Conservation (phyloP, 2,888 invertebrate species). For the Leptarthrus brevirostris region DNA sequence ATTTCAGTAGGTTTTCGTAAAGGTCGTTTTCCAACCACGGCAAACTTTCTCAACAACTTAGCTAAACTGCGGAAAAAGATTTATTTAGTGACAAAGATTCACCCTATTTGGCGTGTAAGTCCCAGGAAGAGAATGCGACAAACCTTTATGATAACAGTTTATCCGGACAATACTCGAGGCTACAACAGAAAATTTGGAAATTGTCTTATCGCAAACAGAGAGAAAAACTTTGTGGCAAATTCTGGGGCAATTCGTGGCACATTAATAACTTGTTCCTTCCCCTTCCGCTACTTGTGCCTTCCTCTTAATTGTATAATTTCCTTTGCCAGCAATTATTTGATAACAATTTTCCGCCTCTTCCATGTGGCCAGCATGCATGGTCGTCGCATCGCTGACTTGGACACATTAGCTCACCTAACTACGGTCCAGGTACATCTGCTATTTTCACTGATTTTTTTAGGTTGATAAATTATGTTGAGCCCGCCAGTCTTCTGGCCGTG, state of each 20-base stretch:
- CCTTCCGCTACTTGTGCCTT: slow-evolving; percentile 37
- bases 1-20: background rate
- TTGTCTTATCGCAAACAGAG: slow-evolving; percentile 20
- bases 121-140: background rate
- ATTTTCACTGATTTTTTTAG: slow-evolving; percentile 36
- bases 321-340: slow-evolving; percentile 67
- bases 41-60: no score
- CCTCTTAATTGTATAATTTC: slow-evolving; percentile 63
- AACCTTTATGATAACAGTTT: slow-evolving; percentile 6
- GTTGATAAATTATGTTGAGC: slow-evolving; percentile 36
- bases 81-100: no score
- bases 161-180: slow-evolving; percentile 18
- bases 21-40: background rate
- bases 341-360: slow-evolving; percentile 60
- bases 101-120: no score
- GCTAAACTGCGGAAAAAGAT: no score
- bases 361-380: slow-evolving; percentile 6
- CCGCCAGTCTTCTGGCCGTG: background rate
- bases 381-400: background rate
- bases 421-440: slow-evolving; percentile 17
- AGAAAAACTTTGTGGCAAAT: slow-evolving; percentile 5
- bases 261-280: slow-evolving; percentile 29
- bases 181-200: slow-evolving; percentile 31
- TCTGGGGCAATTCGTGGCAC: slow-evolving; percentile 6
- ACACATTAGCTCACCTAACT: slow-evolving; percentile 18